phyloP scores from a whole-genome alignment of 2,113 vertebrate genomes.

The Percopsis transmontana region DNA sequence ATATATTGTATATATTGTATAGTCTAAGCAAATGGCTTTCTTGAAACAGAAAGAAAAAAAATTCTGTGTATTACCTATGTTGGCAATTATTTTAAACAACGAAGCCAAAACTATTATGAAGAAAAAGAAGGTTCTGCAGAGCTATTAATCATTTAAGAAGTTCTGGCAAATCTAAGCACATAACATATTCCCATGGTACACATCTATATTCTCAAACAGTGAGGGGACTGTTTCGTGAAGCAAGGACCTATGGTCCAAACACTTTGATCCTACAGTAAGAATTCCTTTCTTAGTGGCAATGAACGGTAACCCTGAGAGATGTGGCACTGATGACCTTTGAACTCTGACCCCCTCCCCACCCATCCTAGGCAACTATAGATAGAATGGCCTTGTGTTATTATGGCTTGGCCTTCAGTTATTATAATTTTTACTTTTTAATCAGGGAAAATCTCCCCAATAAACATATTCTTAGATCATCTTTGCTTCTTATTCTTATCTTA shows the following conservation, averaged over 20 bases:
- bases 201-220: slow-evolving; percentile 4
- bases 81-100: background rate
- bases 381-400: slow-evolving; percentile 47
- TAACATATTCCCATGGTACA: background rate
- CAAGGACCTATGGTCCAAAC: slow-evolving; percentile 10
- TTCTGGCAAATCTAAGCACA: background rate
- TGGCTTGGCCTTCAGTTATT: slow-evolving; percentile 47
- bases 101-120: background rate
- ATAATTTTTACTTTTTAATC: background rate
- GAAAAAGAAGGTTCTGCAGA: background rate
- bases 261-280: slow-evolving; percentile 30
- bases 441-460: no score
- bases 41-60: slow-evolving; percentile 4
- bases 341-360: slow-evolving; percentile 47
- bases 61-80: background rate
- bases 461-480: no score
- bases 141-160: slow-evolving; percentile 1
- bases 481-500: no score
- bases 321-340: slow-evolving; percentile 58
- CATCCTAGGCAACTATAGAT: background rate
- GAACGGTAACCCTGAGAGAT: slow-evolving; percentile 67
- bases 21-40: background rate
- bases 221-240: slow-evolving; percentile 20
- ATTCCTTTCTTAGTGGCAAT: slow-evolving; percentile 43
- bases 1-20: background rate